Evolutionary conservation across 2,888 invertebrate genomes (phyloP), one percentile per base, ranked within the genome.

Genomic region (Cheilosia pagana): DNA sequence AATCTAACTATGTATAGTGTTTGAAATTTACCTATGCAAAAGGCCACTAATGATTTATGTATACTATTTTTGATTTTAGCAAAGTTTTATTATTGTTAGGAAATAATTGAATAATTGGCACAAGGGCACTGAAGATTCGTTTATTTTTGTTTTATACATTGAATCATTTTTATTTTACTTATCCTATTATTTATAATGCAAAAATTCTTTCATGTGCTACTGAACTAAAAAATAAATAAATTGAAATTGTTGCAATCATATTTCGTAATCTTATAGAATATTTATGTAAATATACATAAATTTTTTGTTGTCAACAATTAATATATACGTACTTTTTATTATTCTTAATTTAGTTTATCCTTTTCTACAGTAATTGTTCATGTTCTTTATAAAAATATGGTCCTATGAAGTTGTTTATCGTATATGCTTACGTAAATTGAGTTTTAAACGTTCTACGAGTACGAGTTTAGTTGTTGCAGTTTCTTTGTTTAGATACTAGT

Each of bases 351-450:
- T 52, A 28, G 12, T 16, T 62, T 21, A 19, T 35, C 3, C 10
- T 52, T 52, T 52, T 48, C 72, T 67, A 78, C 53, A 72, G 67
- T 52, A 50, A 60, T 75, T 70, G 57, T 76, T 85, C 53, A 71
- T 71, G 70, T 31, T 81, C 55, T 75, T 76, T 81, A 81, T 81
- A 85, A 81, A 85, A 85, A 81, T 85, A 85, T 85, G 85, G 79
- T 81, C 83, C 83, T 70, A 83, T 65, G 74, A 75, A 45, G 74
- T 83, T 81, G 7, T 59, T 50, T 68, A 67, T 79, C 55, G 41
- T 59, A 62, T 79, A 55, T 68, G 35, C 25, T 52, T 52, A 68
- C 14, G 52, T 48, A 71, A 28, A 16, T 67, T 23, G 53, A 55
- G 16, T 63, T 68, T 70, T 45, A 25, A 72, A 68, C 31, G 8